Evolutionary conservation across 1,140 invertebrate genomes (phyloP), one percentile per base, ranked within the genome.

Genomic region (Brachionus rotundiformis): DNA sequence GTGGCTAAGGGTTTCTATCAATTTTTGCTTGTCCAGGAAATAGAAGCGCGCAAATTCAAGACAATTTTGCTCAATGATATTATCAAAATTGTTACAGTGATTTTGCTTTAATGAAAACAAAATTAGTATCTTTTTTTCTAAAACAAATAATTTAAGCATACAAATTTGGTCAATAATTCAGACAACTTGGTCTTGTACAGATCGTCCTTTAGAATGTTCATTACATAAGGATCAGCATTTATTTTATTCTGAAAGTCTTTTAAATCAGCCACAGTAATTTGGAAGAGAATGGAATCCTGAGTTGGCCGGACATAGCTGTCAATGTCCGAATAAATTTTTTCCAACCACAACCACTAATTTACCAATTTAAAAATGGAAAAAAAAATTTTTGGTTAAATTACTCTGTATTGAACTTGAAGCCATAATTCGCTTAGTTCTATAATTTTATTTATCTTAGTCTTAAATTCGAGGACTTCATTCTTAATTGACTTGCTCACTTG

Each of bases 11-110:
- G 87, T 71, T 29, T 87, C 85, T 2, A 88, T 84, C 23, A 88
- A 76, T 61, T 87, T 25, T 82, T 86, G 27, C 84, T 82, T 81
- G 87, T 83, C 44, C 86, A 88, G 84, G 83, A 88, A 88, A 76
- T 87, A 87, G 7, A 88, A 84, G 10, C 87, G 83, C 1, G 85
- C 85, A 81, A 88, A 88, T 80, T 79, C 47, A 33, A 31, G 76
- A 27, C 76, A 79, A 33, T 29, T 79, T 59, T 79, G 44, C 13
- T 79, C 76, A 59, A 79, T 36, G 7, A 79, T 23, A 36, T 63
- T 54, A 11, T 59, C 76, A 79, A 63, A 36, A 19, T 79, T 59
- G 27, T 54, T 54, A 44, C 68, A 73, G 36, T 68, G 63, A 36
- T 19, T 39, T 68, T 68, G 27, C 63, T 33, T 16, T 0, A 68